A percentile compares a stretch with the other conserved stretches of the same genome.
These are phyloP conservation scores for Cochlearius cochlearius DNA, from an alignment of 2,113 vertebrate species.

Conservation along the genomic window DNA sequence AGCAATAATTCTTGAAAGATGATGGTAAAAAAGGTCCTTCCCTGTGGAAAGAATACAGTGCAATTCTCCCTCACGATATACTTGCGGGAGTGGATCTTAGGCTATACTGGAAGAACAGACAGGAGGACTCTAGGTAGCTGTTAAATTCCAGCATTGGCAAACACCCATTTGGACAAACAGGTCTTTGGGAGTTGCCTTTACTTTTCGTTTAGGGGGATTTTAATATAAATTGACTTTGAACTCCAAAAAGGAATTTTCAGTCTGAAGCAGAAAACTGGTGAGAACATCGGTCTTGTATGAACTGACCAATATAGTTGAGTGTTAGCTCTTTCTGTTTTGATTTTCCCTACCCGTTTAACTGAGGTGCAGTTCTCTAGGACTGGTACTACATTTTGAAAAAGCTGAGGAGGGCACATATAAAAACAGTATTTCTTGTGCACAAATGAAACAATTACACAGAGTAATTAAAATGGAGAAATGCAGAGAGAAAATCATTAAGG, in stretches of 20 bases:
- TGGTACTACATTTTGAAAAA: background rate
- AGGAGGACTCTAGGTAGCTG: background rate
- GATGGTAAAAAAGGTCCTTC: background rate
- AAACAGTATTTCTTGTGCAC: background rate
- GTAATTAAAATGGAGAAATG: background rate
- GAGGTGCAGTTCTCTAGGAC: background rate
- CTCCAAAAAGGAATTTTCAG: background rate
- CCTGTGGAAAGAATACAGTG: background rate
- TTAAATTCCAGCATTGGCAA: background rate
- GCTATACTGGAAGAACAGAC: background rate
- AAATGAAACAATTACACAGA: background rate
- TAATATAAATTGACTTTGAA: background rate
- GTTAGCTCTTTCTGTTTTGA: background rate
- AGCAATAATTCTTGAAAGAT: background rate
- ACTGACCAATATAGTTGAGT: background rate
- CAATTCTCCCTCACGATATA: background rate
- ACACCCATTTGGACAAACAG: fast-evolving
- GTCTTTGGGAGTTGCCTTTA: background rate
- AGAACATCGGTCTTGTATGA: background rate
- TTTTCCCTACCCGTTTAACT: background rate
- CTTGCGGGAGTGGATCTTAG: background rate
- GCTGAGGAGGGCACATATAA: background rate
- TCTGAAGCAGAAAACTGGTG: background rate
- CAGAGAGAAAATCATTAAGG: background rate
- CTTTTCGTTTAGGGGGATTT: background rate